phyloP scores from a whole-genome alignment of 2,888 invertebrate genomes.

The Eulithis prunata region DNA sequence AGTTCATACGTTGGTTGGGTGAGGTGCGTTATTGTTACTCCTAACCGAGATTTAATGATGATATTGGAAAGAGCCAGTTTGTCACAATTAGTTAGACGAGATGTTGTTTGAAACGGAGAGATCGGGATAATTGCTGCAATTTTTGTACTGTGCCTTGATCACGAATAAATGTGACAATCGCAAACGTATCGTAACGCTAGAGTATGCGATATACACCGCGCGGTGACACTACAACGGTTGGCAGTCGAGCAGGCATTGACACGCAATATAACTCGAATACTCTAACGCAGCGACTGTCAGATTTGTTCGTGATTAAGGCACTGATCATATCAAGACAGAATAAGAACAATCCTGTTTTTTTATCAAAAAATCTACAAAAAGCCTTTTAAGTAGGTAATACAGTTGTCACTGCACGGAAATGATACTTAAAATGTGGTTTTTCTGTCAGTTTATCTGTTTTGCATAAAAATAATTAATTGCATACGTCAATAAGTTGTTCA shows the following conservation, averaged over 20 bases:
- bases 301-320: no score
- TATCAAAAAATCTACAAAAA: no score
- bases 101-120: constrained; percentile 32
- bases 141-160: constrained; percentile 5
- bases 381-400: constrained; percentile 24
- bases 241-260: no score
- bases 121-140: constrained; percentile 35
- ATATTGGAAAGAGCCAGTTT: constrained; percentile 37
- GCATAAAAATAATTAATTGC: constrained; percentile 38
- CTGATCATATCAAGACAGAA: constrained; percentile 25
- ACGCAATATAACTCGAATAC: no score
- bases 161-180: no score
- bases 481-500: constrained; percentile 30
- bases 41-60: constrained; percentile 32
- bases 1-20: no score
- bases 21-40: background rate
- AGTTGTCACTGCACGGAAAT: constrained; percentile 39
- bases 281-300: no score
- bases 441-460: constrained; percentile 31
- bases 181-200: no score
- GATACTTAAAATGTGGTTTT: constrained; percentile 22
- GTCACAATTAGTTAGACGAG: constrained; percentile 39
- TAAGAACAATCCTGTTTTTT: constrained; percentile 7
- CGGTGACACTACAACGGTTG: no score
- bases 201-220: no score